Base-by-base conservation (phyloP, 2,888 invertebrate genomes). In the Podotricha telesiphe region DNA sequence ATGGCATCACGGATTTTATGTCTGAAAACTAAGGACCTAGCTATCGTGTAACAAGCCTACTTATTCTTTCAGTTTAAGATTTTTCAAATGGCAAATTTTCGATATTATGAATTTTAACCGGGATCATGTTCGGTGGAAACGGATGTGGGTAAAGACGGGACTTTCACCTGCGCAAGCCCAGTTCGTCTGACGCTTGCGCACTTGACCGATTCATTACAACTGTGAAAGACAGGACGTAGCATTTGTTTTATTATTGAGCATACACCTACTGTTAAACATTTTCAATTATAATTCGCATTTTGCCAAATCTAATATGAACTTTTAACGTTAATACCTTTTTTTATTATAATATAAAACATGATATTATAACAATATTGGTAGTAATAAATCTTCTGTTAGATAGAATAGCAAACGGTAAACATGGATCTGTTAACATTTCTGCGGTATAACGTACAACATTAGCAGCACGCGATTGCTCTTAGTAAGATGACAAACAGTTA, bases 161-260 rank as follows among this genome's bases (percentile, higher is more conserved):
- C 89, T 91, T 91, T 90, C 89, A 88, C 89, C 85, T 80, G 83
- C 82, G 78, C 70, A 70, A 67, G 76, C 77, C 79, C 83, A 82
- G 75, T 80, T 76, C 82, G 79, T 82, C 81, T 82, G 83, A 76
- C 79, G 77, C 80, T 59, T 51, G 51, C 51, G 55, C 64, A 68
- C 62, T 69, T 71, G 67, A 62, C 77, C 78, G 67, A 65, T 70
- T 58, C 50, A 37, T 37, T 17, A 17, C 55, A 28, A 66, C 40
- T 56, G n/a, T 56, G 37, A 40, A 48, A 10, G 55, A 28, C 20
- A 50, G 40, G 28, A n/a, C n/a, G n/a, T 42, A 45, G 75, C 19
- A 48, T 59, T 65, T 45, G 2, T 37, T 55, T 17, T 56, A 53
- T 37, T 20, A 40, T 45, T 48, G 28, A 28, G 28, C 28, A 50